These are phyloP conservation scores for rabbit (Oryctolagus cuniculus) DNA, from an alignment of 2,113 vertebrate genomes.

Conservation along the genomic window DNA sequence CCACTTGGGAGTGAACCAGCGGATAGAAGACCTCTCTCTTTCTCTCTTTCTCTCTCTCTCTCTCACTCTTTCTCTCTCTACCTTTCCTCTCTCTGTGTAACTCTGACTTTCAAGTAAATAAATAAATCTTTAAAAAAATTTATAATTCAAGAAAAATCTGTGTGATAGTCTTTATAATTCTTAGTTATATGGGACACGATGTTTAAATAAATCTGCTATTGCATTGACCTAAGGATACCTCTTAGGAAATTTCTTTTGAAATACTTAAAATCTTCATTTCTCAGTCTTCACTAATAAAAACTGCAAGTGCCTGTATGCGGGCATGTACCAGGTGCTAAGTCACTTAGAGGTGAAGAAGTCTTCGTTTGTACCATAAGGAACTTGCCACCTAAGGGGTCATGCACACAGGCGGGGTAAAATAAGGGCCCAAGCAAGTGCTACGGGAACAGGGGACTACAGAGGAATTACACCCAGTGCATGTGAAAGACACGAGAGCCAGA, in stretches of 20 bases:
- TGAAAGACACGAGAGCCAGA: neutral
- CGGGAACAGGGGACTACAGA: neutral
- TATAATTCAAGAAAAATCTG: neutral
- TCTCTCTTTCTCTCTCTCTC: too few relatives aligned
- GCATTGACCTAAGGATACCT: neutral
- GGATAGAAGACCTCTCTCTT: too few relatives aligned
- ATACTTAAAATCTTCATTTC: neutral
- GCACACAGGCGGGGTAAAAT: neutral
- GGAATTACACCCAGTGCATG: neutral
- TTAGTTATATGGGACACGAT: neutral
- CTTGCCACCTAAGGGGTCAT: neutral
- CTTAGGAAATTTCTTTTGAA: slow-evolving; percentile 13
- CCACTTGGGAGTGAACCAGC: too few relatives aligned
- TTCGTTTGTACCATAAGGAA: neutral
- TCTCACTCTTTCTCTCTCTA: too few relatives aligned
- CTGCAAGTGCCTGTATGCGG: rapidly evolving
- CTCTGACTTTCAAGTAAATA: too few relatives aligned
- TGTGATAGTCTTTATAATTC: neutral
- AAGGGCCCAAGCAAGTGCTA: neutral
- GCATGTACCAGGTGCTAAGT: neutral
- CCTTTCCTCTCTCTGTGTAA: too few relatives aligned
- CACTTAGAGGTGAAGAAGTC: neutral
- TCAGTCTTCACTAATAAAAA: neutral
- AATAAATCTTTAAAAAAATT: too few relatives aligned
- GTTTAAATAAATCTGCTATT: neutral